Base-by-base conservation (phyloP, 1,140 invertebrate species). In the Formica exsecta region DNA sequence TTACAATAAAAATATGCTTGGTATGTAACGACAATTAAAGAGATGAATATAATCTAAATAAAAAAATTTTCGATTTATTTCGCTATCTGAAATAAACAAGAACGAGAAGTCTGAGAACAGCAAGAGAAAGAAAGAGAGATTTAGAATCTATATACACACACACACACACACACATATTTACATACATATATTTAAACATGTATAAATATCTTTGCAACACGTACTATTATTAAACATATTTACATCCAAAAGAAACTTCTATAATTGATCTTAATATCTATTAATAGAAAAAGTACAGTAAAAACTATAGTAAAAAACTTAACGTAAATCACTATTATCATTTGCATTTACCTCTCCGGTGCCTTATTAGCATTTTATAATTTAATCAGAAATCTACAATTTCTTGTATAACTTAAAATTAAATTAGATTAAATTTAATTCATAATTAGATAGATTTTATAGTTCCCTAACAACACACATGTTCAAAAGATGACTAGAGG, bases 331-430 rank as follows among this genome's bases (percentile, higher is more conserved):
- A 92, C 88, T 87, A 92, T 91, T 92, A 93, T 89, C 87, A 89
- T 91, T 91, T 92, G 88, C 92, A 92, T 92, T 90, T 93, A 93
- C 91, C 92, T 93, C 66, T 89, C 92, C 91, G 25, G 1, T 29
- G 25, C 1, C 25, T 93, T 93, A 93, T 32, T 32, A 32, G 92
- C 92, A 93, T 29, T 29, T 29, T 90, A 89, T 89, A 92, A 93
- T 88, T 86, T 90, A 88, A 88, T 62, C 65, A 7, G 89, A 90
- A 85, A 61, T 87, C 54, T 64, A 48, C 62, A 89, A 38, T 76
- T 65, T 75, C 80, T 81, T 59, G 65, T 87, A 85, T 32, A 32
- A 87, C 57, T 90, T 65, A 5, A 48, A 77, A 59, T 41, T 29
- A 29, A 29, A 29, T 29, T 29, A 29, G 38, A 44, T 32, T 75